Conservation (phyloP, 1,140 invertebrate genomes). For the Dendrolimus punctatus region DNA sequence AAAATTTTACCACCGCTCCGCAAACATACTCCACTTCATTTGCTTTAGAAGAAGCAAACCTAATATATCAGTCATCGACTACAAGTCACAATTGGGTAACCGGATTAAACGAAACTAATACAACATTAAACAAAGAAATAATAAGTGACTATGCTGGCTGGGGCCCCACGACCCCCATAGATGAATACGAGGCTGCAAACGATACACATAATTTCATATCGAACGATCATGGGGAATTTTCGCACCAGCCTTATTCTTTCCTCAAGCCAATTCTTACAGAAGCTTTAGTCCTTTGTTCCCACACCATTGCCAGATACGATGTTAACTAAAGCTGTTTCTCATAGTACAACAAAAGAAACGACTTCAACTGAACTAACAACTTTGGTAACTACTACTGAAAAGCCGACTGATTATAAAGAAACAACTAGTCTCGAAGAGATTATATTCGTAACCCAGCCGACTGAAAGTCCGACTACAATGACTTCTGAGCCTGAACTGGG, state of each 20-base stretch:
- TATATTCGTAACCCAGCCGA: conserved; percentile 16
- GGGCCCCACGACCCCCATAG: conserved; percentile 56
- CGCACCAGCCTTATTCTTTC: conserved; percentile 37
- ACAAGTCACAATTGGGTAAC: conserved; percentile 57
- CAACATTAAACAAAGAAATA: conserved; percentile 34
- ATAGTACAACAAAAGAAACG: conserved; percentile 11
- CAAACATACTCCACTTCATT: conserved; percentile 46
- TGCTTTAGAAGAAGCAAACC: conserved; percentile 74
- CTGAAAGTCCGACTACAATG: conserved; percentile 10
- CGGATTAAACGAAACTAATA: conserved; percentile 42
- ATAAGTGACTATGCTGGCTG: conserved; percentile 65
- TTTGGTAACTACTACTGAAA: conserved; percentile 27
- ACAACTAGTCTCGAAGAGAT: conserved; percentile 27
- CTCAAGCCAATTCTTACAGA: conserved; percentile 47
- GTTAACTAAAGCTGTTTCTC: conserved; percentile 38
- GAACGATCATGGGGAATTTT: conserved; percentile 31
- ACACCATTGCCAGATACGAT: conserved; percentile 29
- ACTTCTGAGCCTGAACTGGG: conserved; percentile 16
- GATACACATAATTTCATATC: conserved; percentile 53
- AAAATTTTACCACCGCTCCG: conserved; percentile 31
- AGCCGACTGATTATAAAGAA: conserved; percentile 25
- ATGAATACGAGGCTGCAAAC: conserved; percentile 31
- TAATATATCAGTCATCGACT: conserved; percentile 76
- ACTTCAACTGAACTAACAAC: conserved; percentile 18
- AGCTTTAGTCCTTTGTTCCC: conserved; percentile 4